Conservation (phyloP, 2,113 vertebrate species). For the Paralichthys olivaceus region DNA sequence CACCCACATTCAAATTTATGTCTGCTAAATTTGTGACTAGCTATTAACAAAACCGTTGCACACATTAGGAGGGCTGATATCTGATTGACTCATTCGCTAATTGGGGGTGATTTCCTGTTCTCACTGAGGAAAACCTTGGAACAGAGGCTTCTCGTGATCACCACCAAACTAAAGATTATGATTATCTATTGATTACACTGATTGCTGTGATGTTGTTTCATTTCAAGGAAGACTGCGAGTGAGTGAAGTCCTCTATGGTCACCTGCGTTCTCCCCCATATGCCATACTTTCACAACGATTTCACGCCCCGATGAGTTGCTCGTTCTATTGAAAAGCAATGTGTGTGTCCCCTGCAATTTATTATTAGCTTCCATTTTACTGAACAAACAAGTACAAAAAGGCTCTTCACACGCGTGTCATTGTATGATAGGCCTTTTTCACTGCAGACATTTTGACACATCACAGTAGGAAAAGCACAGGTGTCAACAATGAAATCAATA, state of each 20-base stretch:
- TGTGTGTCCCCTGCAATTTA: constrained; percentile 53
- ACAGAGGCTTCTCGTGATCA: constrained; percentile 4
- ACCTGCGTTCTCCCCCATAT: constrained; percentile 55
- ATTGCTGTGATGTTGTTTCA: constrained; percentile 43
- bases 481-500: neutral
- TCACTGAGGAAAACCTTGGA: constrained; percentile 18
- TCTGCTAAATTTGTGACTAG: constrained; percentile 2
- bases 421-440: constrained; percentile 16
- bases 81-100: constrained; percentile 33
- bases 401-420: constrained; percentile 49
- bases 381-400: constrained; percentile 66
- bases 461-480: neutral
- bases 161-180: constrained; percentile 29
- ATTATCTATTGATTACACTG: constrained; percentile 40
- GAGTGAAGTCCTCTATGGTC: constrained; percentile 29
- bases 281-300: constrained; percentile 65
- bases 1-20: neutral
- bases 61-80: constrained; percentile 16
- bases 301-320: constrained; percentile 62
- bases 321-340: constrained; percentile 56
- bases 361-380: constrained; percentile 67
- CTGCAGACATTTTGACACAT: neutral
- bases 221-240: constrained; percentile 47
- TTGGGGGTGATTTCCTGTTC: constrained; percentile 18
- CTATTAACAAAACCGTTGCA: constrained; percentile 14